These are phyloP conservation scores for Pollachius pollachius DNA, from an alignment of 2,113 vertebrate species.

Conservation along the genomic window DNA sequence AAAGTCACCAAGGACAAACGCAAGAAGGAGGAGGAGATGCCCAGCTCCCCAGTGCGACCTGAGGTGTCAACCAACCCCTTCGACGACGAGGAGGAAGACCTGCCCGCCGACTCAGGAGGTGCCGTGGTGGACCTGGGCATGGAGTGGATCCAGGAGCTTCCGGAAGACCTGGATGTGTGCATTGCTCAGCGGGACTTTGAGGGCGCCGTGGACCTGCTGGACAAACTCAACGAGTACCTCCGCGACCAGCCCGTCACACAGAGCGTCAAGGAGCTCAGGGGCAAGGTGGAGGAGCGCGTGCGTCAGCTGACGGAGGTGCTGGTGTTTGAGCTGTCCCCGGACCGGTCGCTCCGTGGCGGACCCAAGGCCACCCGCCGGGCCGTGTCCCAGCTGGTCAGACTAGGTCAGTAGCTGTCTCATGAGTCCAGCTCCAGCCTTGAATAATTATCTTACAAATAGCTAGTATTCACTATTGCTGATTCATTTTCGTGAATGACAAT, in stretches of 20 bases:
- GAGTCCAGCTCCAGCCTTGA: too few species aligned
- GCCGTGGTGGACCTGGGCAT: slow-evolving; percentile 83
- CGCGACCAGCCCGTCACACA: slow-evolving; percentile 81
- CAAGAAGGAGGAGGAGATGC: slow-evolving; percentile 84
- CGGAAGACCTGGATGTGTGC: slow-evolving; percentile 94
- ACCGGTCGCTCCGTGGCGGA: slow-evolving; percentile 88
- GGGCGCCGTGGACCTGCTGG: slow-evolving; percentile 92
- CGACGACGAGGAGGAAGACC: slow-evolving; percentile 70
- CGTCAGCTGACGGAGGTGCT: slow-evolving; percentile 93
- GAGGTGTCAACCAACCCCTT: slow-evolving; percentile 84
- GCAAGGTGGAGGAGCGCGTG: slow-evolving; percentile 86
- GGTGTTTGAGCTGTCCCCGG: slow-evolving; percentile 93
- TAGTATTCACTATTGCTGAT: too few species aligned
- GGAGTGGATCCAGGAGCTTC: slow-evolving; percentile 97
- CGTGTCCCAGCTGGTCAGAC: slow-evolving; percentile 92
- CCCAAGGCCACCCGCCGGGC: slow-evolving; percentile 90
- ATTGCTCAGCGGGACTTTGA: slow-evolving; percentile 98
- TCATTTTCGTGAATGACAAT: too few species aligned
- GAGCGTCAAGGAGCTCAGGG: slow-evolving; percentile 84
- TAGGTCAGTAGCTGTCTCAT: slow-evolving; percentile 67
- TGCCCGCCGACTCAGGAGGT: slow-evolving; percentile 66
- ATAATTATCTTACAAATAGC: too few species aligned
- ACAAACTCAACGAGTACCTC: slow-evolving; percentile 89
- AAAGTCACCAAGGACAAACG: slow-evolving; percentile 82
- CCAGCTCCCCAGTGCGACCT: slow-evolving; percentile 51